Base-by-base conservation (phyloP, 1,140 invertebrate species). In the Micrasema longulum region DNA sequence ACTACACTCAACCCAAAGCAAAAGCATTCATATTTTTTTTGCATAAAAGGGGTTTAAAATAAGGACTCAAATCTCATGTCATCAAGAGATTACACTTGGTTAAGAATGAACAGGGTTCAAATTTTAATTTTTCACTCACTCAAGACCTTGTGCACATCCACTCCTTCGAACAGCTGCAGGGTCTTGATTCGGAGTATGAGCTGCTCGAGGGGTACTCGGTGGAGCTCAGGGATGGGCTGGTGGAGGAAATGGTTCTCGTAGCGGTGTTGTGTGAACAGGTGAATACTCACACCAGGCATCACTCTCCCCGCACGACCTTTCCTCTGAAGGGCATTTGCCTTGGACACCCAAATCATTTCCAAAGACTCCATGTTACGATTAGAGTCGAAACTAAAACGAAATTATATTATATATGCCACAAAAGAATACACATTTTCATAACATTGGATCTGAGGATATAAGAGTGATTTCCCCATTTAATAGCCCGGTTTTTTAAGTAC, bases 121-220 rank as follows among this genome's bases (percentile, higher is more conserved):
- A 26, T 11, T 52, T 71, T 66, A 76, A 78, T 83, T 83, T n/a
- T n/a, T n/a, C n/a, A n/a, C n/a, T n/a, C n/a, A 87, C 90, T 83
- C 79, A 92, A 79, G 82, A 91, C 87, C 83, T 93, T 79, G 83
- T 90, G 77, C 53, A 92, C 82, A 87, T 91, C 83, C 80, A 88
- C 79, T 77, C 88, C 82, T 78, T 89, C 77, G 77, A 90, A 87
- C 81, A 85, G 88, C 3, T 93, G 89, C 60, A 98, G 82, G 60
- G 96, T 90, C 85, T 97, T 96, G 22, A 95, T 92, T 76, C 95
- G 91, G 38, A 99, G 83, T 73, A 97, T 89, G 20, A 98, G 79
- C 77, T 96, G 94, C 85, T 96, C 94, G 10, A 97, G 83, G 7
- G 95, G 92, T 69, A 93, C 90, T 69, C 95, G 83, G 43, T 95